Base-by-base conservation (phyloP, 2,888 invertebrate genomes). In the Nematopogon swammerdamellus region DNA sequence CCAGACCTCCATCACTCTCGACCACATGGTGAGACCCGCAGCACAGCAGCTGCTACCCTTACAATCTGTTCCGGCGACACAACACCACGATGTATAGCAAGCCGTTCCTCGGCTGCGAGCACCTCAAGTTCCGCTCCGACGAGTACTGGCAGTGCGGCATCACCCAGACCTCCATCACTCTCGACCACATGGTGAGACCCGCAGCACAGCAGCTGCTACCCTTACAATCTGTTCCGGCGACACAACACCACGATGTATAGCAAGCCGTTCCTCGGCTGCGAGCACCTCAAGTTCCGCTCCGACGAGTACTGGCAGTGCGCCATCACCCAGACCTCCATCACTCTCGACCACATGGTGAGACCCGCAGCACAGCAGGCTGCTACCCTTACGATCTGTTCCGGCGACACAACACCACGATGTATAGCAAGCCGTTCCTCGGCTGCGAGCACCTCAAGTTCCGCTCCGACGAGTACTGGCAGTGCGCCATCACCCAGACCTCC, bases 401-500 rank as follows among this genome's bases (percentile, higher is more conserved):
- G 51, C 66, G 65, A 6, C 71, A 64, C 57, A 64, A 58, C 20
- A 70, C 77, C 1, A 63, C 63, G 53, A 59, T 77, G 42, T 74
- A 79, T 54, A 62, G 67, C 48, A 64, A 82, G 0, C 83, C 85
- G 0, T 85, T 88, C 63, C 86, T 88, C 1, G 88, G 87, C 43
- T 92, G 92, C 60, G 82, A 84, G 56, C 63, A 81, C 46, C 59
- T 81, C 10, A 45, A 57, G 5, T 89, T 88, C 61, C 82, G 81
- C 51, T 84, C 85, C 2, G 86, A 90, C 56, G 67, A 75, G 11
- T 91, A 92, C 63, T 91, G 90, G 90, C 80, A 81, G 48, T 92
- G 92, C 60, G 85, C 86, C 44, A 81, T 88, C 18, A 82, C 86
- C 54, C 84, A 85, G 53, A 82, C n/a, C 18, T 86, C 88, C 4